Evolutionary conservation across 2,113 vertebrate species (phyloP), one percentile per base, ranked within the genome.

Genomic region (Pseudolaguvia tuberculata): DNA sequence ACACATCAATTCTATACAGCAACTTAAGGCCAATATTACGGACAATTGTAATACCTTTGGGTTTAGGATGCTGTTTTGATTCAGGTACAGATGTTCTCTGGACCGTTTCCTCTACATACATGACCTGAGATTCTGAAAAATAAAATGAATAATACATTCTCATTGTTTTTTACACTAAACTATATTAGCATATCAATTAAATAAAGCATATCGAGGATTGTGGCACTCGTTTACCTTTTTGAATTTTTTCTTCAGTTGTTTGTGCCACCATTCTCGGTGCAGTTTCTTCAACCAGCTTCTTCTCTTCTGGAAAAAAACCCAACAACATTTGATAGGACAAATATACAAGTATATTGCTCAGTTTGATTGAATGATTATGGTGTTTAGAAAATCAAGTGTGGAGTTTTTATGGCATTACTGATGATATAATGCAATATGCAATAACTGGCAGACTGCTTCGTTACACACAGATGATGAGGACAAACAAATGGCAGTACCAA

Each of bases 41-140:
- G 42, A 56, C 20, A 82, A 55, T 55, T 45, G 56, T 14, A 27
- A 51, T 93, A 97, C 94, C 93, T 95, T 90, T 87, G 75, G 80
- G 77, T 67, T 84, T 75, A 1, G 83, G 76, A 29, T 80, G 78
- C 86, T 89, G 86, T 80, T 92, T 92, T 88, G 86, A 88, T 79
- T 79, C 84, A 39, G 81, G 70, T 1, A 82, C 77, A 81, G 84
- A 77, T 21, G 80, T 23, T 47, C 85, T 76, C 10, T 27, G 47
- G 29, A 88, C 82, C 17, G 80, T 89, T 63, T 85, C 79, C 61
- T 89, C 83, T 57, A 87, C 72, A 1, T 73, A 78, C 71, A 85
- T 89, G 25, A 79, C 77, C 78, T 88, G 87, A 61, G 88, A 61
- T 76, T 82, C 90, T 91, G 89, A 61, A 87, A 88, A 85, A 81